phyloP scores from a whole-genome alignment of 2,797 vertebrate genomes.

The Myotis daubentonii region DNA sequence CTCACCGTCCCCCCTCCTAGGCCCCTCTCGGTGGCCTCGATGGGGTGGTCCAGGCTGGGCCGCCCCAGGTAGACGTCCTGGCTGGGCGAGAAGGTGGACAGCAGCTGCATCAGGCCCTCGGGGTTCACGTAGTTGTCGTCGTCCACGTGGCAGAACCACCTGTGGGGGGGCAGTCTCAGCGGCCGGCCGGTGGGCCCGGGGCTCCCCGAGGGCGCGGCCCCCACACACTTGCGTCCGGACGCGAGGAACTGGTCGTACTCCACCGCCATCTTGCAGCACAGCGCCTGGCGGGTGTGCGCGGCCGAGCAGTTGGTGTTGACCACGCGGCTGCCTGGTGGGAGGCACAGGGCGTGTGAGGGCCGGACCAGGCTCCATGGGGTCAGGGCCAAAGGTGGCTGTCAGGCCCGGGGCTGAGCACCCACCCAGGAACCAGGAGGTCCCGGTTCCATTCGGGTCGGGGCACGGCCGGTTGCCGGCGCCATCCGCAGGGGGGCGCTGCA shows the following conservation, averaged over 20 bases:
- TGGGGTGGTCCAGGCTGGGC: constrained; percentile 97
- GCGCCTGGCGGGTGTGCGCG: constrained; percentile 94
- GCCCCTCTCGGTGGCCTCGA: constrained; percentile 94
- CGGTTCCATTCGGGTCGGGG: too few species aligned
- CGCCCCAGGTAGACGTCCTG: constrained; percentile 96
- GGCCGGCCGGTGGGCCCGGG: not conserved
- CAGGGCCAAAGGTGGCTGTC: not conserved
- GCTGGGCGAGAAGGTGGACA: constrained; percentile 94
- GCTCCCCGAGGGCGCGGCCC: constrained; percentile 27
- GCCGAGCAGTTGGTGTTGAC: constrained; percentile 99
- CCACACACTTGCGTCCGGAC: constrained; percentile 93
- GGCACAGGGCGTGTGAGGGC: accelerated
- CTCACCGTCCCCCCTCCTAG: constrained; percentile 94
- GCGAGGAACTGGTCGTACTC: constrained; percentile 98
- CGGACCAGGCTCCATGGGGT: accelerated
- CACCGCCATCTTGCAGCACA: constrained; percentile 99
- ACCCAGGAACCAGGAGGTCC: too few species aligned
- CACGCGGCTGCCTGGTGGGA: constrained; percentile 88
- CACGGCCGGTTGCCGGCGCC: too few species aligned
- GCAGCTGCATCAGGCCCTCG: constrained; percentile 88
- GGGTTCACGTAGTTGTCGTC: constrained; percentile 98
- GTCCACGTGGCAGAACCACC: constrained; percentile 99
- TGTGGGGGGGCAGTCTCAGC: constrained; percentile 66
- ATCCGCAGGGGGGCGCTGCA: accelerated
- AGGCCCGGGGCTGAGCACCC: too few species aligned